Base-by-base conservation (phyloP, 2,888 invertebrate genomes). In the Gasteruption jaculator region DNA sequence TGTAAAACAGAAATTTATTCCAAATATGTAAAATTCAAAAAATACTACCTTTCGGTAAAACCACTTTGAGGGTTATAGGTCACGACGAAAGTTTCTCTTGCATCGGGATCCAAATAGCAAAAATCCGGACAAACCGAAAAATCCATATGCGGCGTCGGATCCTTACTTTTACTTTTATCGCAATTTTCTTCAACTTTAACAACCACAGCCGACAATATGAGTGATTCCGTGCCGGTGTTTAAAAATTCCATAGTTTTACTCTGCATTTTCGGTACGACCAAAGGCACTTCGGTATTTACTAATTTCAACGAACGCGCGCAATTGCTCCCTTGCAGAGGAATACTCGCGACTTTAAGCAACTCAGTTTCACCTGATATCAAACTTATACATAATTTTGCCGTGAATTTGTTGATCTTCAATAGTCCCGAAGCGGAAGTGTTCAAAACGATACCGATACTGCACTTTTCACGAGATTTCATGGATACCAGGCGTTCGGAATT, bases 91-190 rank as follows among this genome's bases (percentile, higher is more conserved):
- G 46, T 48, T 3, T 52, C 52, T 11, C 41, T 61, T 36, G 59
- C 59, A 1, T 49, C 54, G 4, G 52, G 45, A 42, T 55, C 51
- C 10, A 65, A 45, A n/a, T 48, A 32, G 18, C 60, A 37, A 38
- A 44, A 57, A 16, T 58, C 53, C 5, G 65, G 63, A 7, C 54
- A 50, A 10, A 65, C 38, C 7, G 43, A 45, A 42, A 66, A 65
- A 41, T 60, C 54, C 7, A n/a, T n/a, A n/a, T n/a, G n/a, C n/a
- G n/a, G n/a, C n/a, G n/a, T n/a, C n/a, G n/a, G n/a, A n/a, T n/a
- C n/a, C n/a, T n/a, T n/a, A n/a, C n/a, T n/a, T n/a, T 41, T 38
- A 15, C 38, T 38, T 38, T 38, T 30, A 16, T 18, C 29, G 29
- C 49, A 38, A 35, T 49, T 43, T 1, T 54, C 49, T 12, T 46